These are phyloP conservation scores for Mareca strepera DNA, from an alignment of 2,797 vertebrate genomes.

Conservation along the genomic window DNA sequence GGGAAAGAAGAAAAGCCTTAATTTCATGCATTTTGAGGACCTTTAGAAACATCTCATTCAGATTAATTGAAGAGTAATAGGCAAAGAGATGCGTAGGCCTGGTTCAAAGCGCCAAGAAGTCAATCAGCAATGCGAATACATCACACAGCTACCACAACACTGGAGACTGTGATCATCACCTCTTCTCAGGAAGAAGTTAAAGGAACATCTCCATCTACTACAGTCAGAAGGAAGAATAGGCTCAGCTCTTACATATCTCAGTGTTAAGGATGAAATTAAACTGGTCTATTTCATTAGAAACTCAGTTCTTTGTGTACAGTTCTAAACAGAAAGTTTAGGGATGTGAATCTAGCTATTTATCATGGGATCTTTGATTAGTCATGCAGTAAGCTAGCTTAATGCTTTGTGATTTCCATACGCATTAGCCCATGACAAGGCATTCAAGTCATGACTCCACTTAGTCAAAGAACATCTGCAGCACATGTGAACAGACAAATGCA, in stretches of 20 bases:
- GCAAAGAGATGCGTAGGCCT: too few species aligned
- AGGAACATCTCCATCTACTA: not conserved
- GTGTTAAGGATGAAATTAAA: not conserved
- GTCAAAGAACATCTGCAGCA: not conserved
- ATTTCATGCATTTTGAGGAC: not conserved
- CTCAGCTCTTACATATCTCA: not conserved
- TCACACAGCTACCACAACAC: not conserved
- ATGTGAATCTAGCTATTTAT: not conserved
- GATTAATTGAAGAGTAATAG: not conserved
- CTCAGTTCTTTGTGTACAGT: not conserved
- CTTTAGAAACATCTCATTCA: not conserved
- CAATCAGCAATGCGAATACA: not conserved
- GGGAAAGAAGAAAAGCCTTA: not conserved
- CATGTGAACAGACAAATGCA: not conserved
- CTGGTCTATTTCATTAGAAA: not conserved
- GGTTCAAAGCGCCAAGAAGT: not conserved
- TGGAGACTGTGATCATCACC: too few species aligned
- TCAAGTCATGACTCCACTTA: not conserved
- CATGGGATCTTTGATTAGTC: not conserved
- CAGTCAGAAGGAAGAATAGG: not conserved
- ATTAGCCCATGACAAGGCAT: not conserved
- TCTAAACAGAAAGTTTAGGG: not conserved
- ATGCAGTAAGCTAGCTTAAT: not conserved
- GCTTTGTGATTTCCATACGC: not conserved
- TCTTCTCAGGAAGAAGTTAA: not conserved